Base-by-base conservation (phyloP, 2,888 invertebrate species). In the Brachynemurus nebulosus region DNA sequence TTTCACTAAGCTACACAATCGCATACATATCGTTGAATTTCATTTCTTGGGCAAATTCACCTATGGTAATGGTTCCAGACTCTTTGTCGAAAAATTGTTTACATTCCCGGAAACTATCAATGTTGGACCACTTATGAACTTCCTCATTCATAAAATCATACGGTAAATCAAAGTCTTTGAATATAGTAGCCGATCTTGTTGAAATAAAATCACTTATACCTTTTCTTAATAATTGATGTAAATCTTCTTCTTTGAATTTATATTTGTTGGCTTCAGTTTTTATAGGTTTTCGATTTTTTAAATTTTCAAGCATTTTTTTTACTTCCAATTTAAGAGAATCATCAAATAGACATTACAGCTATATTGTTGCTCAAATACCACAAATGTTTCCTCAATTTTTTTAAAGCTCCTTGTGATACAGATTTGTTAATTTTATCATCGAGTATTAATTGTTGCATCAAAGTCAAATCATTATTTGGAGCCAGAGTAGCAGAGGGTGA, bases 281-380 rank as follows among this genome's bases (percentile, higher is more conserved):
- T 25, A 25, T 25, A 25, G 27, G 27, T 9, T 25, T 25, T 8
- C 9, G 27, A 9, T 25, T 25, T 25, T 25, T 25, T 9, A 25
- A 9, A 25, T 25, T 25, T 9, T 25, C 9, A 8, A 25, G 27
- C n/a, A 25, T 25, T 38, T 46, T 18, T 44, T 44, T 47, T 1
- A 47, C 20, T 1, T 11, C 16, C 14, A 36, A 3, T 17, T 36
- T 7, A 1, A 48, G 34, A 30, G 20, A 39, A 23, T 36, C 36
- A 34, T 51, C 48, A 45, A 50, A 50, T 23, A 14, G 48, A 46
- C 12, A 51, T 36, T 34, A 44, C 37, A 12, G 46, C 45, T 16
- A 48, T 38, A 18, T 48, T 25, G 12, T 49, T 44, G 45, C 44
- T 48, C 27, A 49, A 51, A 42, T 51, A 51, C 50, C 51, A 51